Base-by-base conservation (phyloP, 2,888 invertebrate species). In the Papilio gigon region DNA sequence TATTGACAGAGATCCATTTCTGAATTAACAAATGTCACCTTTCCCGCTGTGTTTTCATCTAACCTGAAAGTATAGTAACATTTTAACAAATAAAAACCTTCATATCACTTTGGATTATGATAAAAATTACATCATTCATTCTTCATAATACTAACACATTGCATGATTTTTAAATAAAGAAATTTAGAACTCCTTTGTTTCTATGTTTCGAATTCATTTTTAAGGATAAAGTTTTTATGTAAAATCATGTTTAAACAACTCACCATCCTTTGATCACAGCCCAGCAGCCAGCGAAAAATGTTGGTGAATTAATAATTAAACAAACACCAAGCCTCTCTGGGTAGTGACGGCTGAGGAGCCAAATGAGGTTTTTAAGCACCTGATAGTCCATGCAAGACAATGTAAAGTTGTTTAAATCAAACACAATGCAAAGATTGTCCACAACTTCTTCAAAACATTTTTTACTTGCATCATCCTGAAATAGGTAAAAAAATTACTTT, bases 331-430 rank as follows among this genome's bases (percentile, higher is more conserved):
- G 92, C 35, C 96, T 89, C 81, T 96, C 96, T 0, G 96, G 96
- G 82, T 95, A 96, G 80, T 96, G 96, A 71, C 94, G 93, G 77
- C 95, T 94, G 12, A 96, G 91, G 44, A 96, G 84, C 95, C 96
- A 96, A 72, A 96, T 96, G 40, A 96, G 88, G 82, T 96, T 96
- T 84, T 96, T 96, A 14, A 96, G 93, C 71, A 96, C 93, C 83
- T 95, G 95, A 83, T 96, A 96, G 80, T 96, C 96, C 96, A 96
- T 96, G 78, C 95, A 95, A 53, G 94, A 94, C 53, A 95, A 86
- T 68, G 95, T 95, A 80, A 96, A 96, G 74, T 93, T 94, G 73
- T 94, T 93, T 74, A 96, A 84, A 85, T 96, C 96, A 85, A 96
- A 96, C 44, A 96, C 94, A 80, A 96, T 96, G 81, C 96, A 96